Conservation (phyloP, 2,797 vertebrate genomes). For the Tragopan temminckii region DNA sequence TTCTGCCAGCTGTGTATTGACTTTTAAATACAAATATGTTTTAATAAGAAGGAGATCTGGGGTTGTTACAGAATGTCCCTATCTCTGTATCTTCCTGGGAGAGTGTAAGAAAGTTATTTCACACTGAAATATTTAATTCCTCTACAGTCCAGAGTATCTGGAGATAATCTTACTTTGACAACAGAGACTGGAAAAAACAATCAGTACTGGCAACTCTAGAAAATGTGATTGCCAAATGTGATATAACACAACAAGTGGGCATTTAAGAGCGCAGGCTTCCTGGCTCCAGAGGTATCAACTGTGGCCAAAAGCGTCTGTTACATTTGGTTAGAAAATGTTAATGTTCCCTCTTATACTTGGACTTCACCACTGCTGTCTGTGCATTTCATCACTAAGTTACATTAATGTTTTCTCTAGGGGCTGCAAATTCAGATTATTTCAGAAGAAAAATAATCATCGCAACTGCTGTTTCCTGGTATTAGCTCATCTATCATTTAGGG, state of each 20-base stretch:
- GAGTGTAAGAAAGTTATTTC: background rate
- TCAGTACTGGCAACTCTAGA: background rate
- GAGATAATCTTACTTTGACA: background rate
- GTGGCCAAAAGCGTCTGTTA: background rate
- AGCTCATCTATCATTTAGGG: background rate
- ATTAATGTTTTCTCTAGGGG: background rate
- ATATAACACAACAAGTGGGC: background rate
- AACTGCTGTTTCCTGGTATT: background rate
- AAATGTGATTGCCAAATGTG: background rate
- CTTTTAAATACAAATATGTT: background rate
- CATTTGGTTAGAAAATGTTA: background rate
- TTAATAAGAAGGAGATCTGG: background rate
- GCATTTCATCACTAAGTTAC: background rate
- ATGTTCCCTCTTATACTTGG: background rate
- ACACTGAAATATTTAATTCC: background rate
- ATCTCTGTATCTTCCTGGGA: background rate
- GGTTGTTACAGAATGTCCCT: background rate
- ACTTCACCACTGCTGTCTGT: background rate
- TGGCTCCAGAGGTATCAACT: accelerated
- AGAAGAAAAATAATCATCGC: background rate
- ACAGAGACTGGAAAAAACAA: background rate
- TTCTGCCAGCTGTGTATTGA: background rate
- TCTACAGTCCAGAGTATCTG: background rate
- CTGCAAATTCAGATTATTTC: background rate
- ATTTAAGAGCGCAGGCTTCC: background rate